These are phyloP conservation scores for Macropodus opercularis DNA, from an alignment of 2,797 vertebrate species.

Conservation along the genomic window DNA sequence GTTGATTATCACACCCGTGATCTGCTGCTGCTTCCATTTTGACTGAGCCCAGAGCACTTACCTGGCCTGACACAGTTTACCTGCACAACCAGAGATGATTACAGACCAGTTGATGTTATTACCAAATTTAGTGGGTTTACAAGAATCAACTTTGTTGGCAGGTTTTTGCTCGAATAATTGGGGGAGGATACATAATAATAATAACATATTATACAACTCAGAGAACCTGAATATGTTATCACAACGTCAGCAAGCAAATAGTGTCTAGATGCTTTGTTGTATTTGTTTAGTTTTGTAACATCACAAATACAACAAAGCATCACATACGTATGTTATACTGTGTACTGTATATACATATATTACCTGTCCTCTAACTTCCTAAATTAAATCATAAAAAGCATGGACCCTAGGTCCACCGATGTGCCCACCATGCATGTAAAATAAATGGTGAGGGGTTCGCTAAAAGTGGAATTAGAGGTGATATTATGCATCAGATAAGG, in stretches of 20 bases:
- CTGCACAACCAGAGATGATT: neutral
- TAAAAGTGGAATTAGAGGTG: constrained; percentile 49
- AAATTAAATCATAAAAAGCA: constrained; percentile 20
- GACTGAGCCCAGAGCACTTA: too few relatives aligned
- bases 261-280: too few relatives aligned
- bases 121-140: neutral
- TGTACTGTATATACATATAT: too few relatives aligned
- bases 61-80: too few relatives aligned
- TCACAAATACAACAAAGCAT: too few relatives aligned
- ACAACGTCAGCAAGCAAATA: neutral
- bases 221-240: neutral
- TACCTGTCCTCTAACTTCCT: constrained; percentile 9
- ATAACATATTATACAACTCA: neutral
- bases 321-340: too few relatives aligned
- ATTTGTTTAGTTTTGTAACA: too few relatives aligned
- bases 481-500: constrained; percentile 61
- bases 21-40: neutral
- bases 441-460: constrained; percentile 55
- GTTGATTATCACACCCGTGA: neutral
- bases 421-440: constrained; percentile 52
- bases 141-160: neutral
- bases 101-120: neutral
- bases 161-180: constrained; percentile 13
- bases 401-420: constrained; percentile 35
- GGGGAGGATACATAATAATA: constrained; percentile 28